Evolutionary conservation across 35 echinoderm and acorn worm species (phyloP).

Genomic region (Apostichopus parvimensis): DNA sequence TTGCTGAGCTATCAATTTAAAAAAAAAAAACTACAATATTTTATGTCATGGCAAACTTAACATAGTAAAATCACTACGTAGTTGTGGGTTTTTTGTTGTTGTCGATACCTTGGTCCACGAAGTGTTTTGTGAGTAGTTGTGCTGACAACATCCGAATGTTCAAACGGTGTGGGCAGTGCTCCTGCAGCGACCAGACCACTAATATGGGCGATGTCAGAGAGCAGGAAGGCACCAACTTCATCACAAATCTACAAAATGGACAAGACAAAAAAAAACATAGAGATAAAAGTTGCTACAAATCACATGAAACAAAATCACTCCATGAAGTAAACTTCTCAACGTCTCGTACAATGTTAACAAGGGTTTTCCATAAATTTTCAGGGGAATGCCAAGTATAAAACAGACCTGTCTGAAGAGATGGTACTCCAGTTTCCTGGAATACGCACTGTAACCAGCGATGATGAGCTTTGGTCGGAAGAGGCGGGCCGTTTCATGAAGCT

Average conservation of each 20-base stretch:
- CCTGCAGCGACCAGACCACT: constrained; percentile 88
- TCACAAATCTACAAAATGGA: constrained; percentile 72
- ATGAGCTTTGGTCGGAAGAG: constrained; percentile 87
- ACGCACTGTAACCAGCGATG: constrained; percentile 91
- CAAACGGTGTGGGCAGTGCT: constrained; percentile 90
- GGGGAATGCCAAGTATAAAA: background rate
- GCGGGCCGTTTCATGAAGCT: constrained; percentile 68
- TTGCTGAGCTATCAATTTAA: too few relatives aligned
- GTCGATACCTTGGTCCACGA: constrained; percentile 81
- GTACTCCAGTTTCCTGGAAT: constrained; percentile 85
- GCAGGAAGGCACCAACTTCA: constrained; percentile 73
- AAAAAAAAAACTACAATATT: too few relatives aligned
- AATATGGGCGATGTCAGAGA: constrained; percentile 97
- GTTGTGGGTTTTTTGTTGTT: too few relatives aligned
- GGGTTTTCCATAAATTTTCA: too few relatives aligned
- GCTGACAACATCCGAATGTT: constrained; percentile 87
- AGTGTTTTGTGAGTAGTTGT: constrained; percentile 98
- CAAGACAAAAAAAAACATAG: too few relatives aligned
- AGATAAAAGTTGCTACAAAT: too few relatives aligned
- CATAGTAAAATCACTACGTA: too few relatives aligned
- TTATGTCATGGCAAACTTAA: too few relatives aligned
- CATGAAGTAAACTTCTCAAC: too few relatives aligned
- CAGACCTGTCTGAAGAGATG: constrained; percentile 74
- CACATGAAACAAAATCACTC: too few relatives aligned
- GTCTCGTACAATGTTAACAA: too few relatives aligned